phyloP scores from a whole-genome alignment of 2,888 invertebrate species.

The Anticlea derivata region DNA sequence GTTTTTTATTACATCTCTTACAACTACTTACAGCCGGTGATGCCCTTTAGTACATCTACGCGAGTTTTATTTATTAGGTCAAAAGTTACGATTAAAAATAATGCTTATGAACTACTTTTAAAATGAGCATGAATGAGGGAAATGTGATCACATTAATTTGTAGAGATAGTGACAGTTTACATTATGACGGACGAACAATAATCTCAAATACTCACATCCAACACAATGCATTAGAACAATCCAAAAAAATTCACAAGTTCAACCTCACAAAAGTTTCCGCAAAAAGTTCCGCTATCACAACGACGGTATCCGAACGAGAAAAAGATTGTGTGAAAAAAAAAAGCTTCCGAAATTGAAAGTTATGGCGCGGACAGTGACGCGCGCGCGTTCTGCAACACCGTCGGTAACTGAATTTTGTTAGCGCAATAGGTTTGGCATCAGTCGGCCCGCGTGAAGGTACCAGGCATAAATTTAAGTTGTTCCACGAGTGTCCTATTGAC shows the following conservation, averaged over 20 bases:
- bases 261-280: conserved; percentile 44
- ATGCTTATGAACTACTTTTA: conserved; percentile 13
- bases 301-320: conserved; percentile 28
- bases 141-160: conserved; percentile 30
- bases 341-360: conserved; percentile 69
- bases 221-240: conserved; percentile 74
- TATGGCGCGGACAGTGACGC: conserved; percentile 74
- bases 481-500: conserved; percentile 26
- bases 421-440: conserved; percentile 67
- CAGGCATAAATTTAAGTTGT: conserved; percentile 43
- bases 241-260: conserved; percentile 60
- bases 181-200: conserved; percentile 73
- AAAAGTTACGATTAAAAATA: not conserved
- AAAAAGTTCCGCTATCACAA: conserved; percentile 36
- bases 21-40: not conserved
- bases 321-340: conserved; percentile 50
- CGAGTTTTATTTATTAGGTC: not conserved
- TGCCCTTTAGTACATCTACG: too few relatives aligned
- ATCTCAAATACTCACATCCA: conserved; percentile 72
- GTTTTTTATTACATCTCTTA: conserved; percentile 10
- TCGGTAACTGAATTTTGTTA: conserved; percentile 75
- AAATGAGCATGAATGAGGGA: conserved; percentile 29
- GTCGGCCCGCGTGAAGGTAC: conserved; percentile 67
- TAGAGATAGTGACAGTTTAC: conserved; percentile 34
- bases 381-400: conserved; percentile 73